Conservation (phyloP, 2,888 invertebrate species). For the Cremastinae sp. region DNA sequence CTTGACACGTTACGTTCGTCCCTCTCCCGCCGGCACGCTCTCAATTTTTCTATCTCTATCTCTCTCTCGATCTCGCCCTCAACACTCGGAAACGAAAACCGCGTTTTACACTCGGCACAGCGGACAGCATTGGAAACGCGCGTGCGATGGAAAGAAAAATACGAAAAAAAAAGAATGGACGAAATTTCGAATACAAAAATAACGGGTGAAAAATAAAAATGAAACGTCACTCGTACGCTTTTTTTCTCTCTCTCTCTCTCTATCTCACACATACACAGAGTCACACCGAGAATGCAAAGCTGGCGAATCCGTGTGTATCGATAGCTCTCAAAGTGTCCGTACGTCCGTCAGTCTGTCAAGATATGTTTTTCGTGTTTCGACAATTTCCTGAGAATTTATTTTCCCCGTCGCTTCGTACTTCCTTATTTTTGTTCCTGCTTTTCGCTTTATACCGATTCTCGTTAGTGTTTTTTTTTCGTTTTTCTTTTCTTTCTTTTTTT, state of each 20-base stretch:
- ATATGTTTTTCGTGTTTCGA: no score
- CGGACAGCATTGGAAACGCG: background rate
- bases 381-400: no score
- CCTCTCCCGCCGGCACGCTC: no score
- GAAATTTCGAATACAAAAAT: background rate
- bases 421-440: no score
- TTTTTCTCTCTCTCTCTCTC: slow-evolving; percentile 13
- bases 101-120: background rate
- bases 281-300: slow-evolving; percentile 10
- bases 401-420: no score
- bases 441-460: no score
- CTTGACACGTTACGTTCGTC: slow-evolving; percentile 24
- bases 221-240: slow-evolving; percentile 4
- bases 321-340: slow-evolving; percentile 10
- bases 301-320: background rate
- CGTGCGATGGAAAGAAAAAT: background rate
- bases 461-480: no score
- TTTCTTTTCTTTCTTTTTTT: background rate
- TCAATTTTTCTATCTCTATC: slow-evolving; percentile 5
- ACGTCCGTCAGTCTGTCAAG: slow-evolving; percentile 26
- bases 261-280: slow-evolving; percentile 14
- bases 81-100: slow-evolving; percentile 10
- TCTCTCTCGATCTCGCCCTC: background rate
- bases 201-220: slow-evolving; percentile 11
- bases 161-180: background rate